Conservation (phyloP, 1,140 invertebrate genomes). For the Ectropis grisescens region DNA sequence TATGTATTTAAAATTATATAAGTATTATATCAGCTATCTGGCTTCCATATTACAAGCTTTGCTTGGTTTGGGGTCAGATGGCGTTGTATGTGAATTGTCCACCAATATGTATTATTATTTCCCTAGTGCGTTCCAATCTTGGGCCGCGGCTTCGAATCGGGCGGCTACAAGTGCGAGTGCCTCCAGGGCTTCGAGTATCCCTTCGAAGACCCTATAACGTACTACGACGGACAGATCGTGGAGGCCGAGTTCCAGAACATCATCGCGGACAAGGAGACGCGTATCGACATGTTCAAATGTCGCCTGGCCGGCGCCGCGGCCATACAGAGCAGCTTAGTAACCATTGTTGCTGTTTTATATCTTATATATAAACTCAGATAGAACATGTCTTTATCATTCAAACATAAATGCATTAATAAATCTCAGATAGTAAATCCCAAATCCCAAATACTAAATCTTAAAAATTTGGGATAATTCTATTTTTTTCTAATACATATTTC, state of each 20-base stretch:
- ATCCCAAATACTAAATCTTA: too few relatives aligned
- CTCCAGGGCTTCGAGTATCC: conserved; percentile 98
- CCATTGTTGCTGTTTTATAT: conserved; percentile 24
- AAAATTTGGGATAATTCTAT: too few relatives aligned
- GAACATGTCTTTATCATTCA: too few relatives aligned
- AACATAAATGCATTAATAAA: too few relatives aligned
- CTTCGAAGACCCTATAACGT: conserved; percentile 94
- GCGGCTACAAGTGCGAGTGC: conserved; percentile 99
- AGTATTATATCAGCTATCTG: too few relatives aligned
- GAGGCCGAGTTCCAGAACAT: conserved; percentile 95
- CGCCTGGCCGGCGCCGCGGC: conserved; percentile 85
- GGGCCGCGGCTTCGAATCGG: conserved; percentile 90
- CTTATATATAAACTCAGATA: conserved; percentile 22
- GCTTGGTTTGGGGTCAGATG: too few relatives aligned
- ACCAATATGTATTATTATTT: too few relatives aligned
- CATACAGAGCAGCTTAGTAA: conserved; percentile 66
- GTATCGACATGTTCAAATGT: conserved; percentile 93
- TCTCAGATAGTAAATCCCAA: too few relatives aligned
- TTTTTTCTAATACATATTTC: too few relatives aligned
- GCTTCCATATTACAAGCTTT: too few relatives aligned
- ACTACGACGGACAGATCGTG: conserved; percentile 95
- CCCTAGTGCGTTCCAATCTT: conserved; percentile 92
- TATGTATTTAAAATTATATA: too few relatives aligned
- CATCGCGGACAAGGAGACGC: conserved; percentile 81
- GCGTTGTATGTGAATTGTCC: too few relatives aligned